Conservation (phyloP, 2,888 invertebrate genomes). For the Rotaria sp. region DNA sequence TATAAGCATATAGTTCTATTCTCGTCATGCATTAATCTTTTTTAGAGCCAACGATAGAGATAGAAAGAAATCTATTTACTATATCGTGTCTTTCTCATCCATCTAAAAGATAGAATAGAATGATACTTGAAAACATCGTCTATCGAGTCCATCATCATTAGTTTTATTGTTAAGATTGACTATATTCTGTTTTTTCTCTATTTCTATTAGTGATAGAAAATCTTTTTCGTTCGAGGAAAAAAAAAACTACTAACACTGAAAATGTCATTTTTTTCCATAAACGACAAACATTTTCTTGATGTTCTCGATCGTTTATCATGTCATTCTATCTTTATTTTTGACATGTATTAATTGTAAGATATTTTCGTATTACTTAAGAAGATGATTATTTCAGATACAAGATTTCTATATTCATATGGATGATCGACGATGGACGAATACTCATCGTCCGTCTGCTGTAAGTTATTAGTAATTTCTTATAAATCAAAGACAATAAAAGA, state of each 20-base stretch:
- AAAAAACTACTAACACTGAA: neutral
- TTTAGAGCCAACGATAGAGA: neutral
- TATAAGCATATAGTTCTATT: no score
- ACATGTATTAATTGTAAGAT: no score
- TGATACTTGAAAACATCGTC: conserved; percentile 11
- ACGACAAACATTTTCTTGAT: neutral
- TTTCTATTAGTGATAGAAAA: neutral
- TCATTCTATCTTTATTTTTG: no score
- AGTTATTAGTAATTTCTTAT: neutral
- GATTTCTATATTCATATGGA: neutral
- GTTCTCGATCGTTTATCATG: neutral
- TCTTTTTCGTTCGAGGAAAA: neutral
- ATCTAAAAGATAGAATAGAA: neutral
- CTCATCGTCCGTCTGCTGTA: conserved; percentile 5
- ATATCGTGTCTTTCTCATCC: neutral
- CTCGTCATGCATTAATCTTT: neutral
- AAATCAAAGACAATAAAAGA: no score
- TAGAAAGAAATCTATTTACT: neutral
- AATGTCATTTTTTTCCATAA: neutral
- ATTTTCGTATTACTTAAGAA: neutral
- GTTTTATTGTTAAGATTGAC: neutral
- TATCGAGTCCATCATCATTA: neutral
- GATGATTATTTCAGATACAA: neutral
- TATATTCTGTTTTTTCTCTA: neutral
- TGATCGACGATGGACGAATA: neutral